Conservation (phyloP, 2,888 invertebrate genomes). For the Thecocarcelia acutangulata region DNA sequence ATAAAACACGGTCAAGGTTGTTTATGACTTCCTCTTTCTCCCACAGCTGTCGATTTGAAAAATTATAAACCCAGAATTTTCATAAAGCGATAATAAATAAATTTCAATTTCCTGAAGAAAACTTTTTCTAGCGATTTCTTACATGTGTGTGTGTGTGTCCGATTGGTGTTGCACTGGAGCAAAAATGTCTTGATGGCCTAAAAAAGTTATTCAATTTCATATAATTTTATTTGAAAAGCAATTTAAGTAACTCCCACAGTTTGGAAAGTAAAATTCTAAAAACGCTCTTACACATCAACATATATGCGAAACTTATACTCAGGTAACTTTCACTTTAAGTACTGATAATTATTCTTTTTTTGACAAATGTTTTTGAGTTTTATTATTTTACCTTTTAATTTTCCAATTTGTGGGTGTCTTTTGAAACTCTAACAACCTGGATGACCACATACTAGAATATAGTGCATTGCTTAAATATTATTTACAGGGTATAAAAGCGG, state of each 20-base stretch:
- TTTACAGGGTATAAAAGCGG: too few relatives aligned
- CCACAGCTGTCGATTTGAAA: constrained; percentile 52
- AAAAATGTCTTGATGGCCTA: constrained; percentile 18
- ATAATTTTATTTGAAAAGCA: constrained; percentile 5
- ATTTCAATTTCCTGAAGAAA: constrained; percentile 54
- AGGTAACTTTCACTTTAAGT: too few relatives aligned
- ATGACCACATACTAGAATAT: too few relatives aligned
- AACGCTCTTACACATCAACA: not conserved
- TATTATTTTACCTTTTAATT: too few relatives aligned
- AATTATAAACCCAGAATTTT: constrained; percentile 28
- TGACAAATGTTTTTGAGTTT: too few relatives aligned
- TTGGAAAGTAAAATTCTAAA: not conserved
- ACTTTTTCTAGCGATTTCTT: not conserved
- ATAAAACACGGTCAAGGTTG: constrained; percentile 66
- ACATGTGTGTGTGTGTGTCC: not conserved
- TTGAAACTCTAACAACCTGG: too few relatives aligned
- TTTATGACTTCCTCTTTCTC: constrained; percentile 11
- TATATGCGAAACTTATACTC: too few relatives aligned
- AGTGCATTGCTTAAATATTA: too few relatives aligned
- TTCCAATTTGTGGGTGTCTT: too few relatives aligned
- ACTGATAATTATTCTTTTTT: too few relatives aligned
- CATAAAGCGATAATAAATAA: constrained; percentile 54
- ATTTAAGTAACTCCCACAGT: constrained; percentile 16
- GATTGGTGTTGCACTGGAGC: not conserved
- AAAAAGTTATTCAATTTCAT: constrained; percentile 42